phyloP scores from a whole-genome alignment of 2,888 invertebrate species.

The Dicyrtomina minuta region DNA sequence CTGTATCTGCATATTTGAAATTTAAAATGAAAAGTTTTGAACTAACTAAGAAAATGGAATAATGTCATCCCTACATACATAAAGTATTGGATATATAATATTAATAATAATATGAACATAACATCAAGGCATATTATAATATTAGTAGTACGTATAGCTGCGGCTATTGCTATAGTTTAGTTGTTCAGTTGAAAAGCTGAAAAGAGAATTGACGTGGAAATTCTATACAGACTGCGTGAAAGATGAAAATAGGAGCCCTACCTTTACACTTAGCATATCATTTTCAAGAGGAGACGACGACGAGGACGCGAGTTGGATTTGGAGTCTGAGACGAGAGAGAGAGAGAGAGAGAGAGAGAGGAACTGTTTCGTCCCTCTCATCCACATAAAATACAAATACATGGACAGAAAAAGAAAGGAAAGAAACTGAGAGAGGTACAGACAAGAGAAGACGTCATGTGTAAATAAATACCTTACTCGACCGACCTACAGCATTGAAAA shows the following conservation, averaged over 20 bases:
- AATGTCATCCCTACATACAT: too few relatives aligned
- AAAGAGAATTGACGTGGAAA: constrained; percentile 24
- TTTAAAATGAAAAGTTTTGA: too few relatives aligned
- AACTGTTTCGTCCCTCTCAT: constrained; percentile 27
- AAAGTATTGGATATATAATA: too few relatives aligned
- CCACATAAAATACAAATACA: background rate
- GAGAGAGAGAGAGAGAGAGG: constrained; percentile 16
- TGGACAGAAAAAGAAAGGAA: background rate
- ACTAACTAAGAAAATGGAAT: too few relatives aligned
- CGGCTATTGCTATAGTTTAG: too few relatives aligned
- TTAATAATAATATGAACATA: too few relatives aligned
- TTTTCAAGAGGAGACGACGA: constrained; percentile 28
- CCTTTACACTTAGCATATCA: constrained; percentile 39
- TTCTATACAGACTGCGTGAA: background rate
- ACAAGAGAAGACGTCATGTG: constrained; percentile 16
- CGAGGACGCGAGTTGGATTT: too few relatives aligned
- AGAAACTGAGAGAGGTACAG: background rate
- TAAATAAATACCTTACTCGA: constrained; percentile 22
- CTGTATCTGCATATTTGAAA: too few relatives aligned
- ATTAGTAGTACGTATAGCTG: too few relatives aligned
- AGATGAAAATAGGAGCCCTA: constrained; percentile 17
- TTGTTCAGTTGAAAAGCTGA: too few relatives aligned
- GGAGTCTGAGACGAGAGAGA: constrained; percentile 3
- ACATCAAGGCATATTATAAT: too few relatives aligned
- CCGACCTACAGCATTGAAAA: constrained; percentile 41